Evolutionary conservation across 2,888 invertebrate genomes (phyloP), one percentile per base, ranked within the genome.

Genomic region (Agonum fuliginosum): DNA sequence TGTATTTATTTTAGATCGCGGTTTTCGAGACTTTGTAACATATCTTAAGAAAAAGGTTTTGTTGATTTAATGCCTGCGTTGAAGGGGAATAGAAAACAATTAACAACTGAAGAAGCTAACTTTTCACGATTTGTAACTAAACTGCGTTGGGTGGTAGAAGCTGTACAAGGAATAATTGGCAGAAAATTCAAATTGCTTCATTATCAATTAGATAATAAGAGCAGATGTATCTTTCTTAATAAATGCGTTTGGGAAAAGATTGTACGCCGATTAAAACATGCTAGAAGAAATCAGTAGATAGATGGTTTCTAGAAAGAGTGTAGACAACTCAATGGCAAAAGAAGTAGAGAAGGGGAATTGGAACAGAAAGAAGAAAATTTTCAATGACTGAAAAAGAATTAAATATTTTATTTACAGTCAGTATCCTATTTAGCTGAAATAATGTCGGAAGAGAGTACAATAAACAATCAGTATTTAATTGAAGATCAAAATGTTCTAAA

Each of bases 11-110:
- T 62, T 82, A 3, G 82, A 82, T 78, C 74, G 81, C 8, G 78
- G 79, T 1, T 79, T 79, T 14, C 14, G 79, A 1, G 78, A 79
- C 37, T 65, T 65, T 4, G 12, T 22, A 12, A 22, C 12, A 43
- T 74, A 69, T 12, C 67, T 79, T 62, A 80, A 78, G 51, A 74
- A 6, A 34, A 79, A 51, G 79, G 79, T 6, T 81, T 70, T 48
- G 46, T 19, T 17, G 81, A 81, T n/a, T 54, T 78, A 5, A 82
- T 82, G 80, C 81, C 80, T 17, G 81, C 81, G 10, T 67, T 81
- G 4, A 81, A 81, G 78, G 80, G 81, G 4, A 81, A 80, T 69
- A 62, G 80, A 30, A 69, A 34, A 3, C 80, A 82, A 62, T 48
- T 81, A n/a, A 77, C 78, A 6, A 78, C 79, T n/a, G 48, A 27